Base-by-base conservation (phyloP, 2,797 vertebrate genomes). In the Lagocephalus sceleratus region DNA sequence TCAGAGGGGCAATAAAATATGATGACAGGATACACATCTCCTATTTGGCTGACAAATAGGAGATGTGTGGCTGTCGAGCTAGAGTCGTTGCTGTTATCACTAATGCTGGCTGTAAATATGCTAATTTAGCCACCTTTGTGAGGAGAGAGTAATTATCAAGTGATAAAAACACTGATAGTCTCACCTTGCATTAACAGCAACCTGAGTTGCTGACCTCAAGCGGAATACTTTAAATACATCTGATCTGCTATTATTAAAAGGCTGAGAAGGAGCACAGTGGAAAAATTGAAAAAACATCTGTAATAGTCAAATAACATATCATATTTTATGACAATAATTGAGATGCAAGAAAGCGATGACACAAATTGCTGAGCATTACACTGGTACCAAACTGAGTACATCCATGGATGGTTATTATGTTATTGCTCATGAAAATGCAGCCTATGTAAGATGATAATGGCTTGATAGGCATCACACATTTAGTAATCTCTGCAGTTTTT, bases 1-100 rank as follows among this genome's bases (percentile, higher is more conserved):
- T 73, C 16, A 1, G 49, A 53, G 74, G 69, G 60, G 67, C 54
- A 57, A 62, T 83, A 73, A 82, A 84, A 82, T 66, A 47, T 66
- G 77, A 82, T 81, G 69, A 69, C 60, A 67, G 58, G 69, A 74
- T 79, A 78, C 75, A 74, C 56, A 45, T 71, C 83, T 78, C 69
- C 75, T 56, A 54, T 78, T 69, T 77, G 69, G 73, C 68, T 67
- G 78, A 67, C 56, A 55, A 22, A 20, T n/a, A n/a, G n/a, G n/a
- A n/a, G n/a, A n/a, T n/a, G n/a, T n/a, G n/a, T n/a, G 40, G 48
- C 54, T 50, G 64, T 54, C 57, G 5, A 26, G 62, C 52, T 4
- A 23, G 54, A 47, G 76, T 73, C 52, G 19, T 7, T 1, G 14
- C 53, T 19, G 55, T 76, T 68, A 73, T 47, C 63, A 21, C 77